These are phyloP conservation scores for Lepidurus packardi DNA, from an alignment of 1,140 invertebrate genomes.

Conservation along the genomic window DNA sequence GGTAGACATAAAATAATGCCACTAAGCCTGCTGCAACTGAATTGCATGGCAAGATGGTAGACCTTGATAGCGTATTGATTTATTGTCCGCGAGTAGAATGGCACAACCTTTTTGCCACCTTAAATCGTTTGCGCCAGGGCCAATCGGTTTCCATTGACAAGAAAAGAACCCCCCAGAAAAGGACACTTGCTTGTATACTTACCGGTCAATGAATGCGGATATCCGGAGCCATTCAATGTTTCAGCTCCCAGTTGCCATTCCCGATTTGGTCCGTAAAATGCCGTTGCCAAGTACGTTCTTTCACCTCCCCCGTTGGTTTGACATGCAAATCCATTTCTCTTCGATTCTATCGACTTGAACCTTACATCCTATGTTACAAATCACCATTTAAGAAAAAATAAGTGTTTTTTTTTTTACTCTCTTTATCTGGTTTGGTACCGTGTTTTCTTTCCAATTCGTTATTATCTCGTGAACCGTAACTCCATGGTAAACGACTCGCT, in stretches of 20 bases:
- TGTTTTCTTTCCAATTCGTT: background rate
- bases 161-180: background rate
- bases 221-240: background rate
- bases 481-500: background rate
- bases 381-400: background rate
- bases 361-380: background rate
- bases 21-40: background rate
- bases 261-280: constrained; percentile 2
- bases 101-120: background rate
- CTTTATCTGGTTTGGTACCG: background rate
- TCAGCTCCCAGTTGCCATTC: background rate
- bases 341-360: background rate
- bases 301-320: background rate
- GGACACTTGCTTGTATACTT: background rate
- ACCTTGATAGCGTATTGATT: background rate
- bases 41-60: background rate
- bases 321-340: background rate
- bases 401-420: background rate
- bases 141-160: background rate
- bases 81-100: background rate
- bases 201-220: constrained; percentile 5
- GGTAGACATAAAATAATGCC: background rate
- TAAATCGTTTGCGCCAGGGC: background rate
- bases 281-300: background rate
- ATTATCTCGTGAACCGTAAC: background rate